Conservation (phyloP, 2,113 vertebrate genomes). For the Caloenas nicobarica region DNA sequence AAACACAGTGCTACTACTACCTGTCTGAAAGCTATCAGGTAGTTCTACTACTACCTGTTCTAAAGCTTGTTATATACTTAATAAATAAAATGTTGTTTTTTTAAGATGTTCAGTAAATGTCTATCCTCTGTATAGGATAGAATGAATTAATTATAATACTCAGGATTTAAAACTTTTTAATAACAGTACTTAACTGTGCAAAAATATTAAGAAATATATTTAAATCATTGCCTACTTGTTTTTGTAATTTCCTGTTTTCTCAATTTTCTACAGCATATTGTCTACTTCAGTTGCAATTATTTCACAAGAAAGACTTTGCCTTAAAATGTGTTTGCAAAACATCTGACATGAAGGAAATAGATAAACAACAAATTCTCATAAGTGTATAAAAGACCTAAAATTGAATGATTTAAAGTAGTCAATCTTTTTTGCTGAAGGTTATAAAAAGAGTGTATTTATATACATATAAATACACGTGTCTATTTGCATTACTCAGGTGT, state of each 20-base stretch:
- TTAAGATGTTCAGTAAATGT: background rate
- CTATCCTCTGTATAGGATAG: background rate
- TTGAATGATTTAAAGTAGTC: background rate
- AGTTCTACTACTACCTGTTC: background rate
- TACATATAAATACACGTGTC: background rate
- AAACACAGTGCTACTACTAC: background rate
- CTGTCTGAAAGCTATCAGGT: background rate
- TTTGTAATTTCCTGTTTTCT: background rate
- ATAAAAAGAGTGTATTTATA: background rate
- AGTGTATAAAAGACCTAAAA: background rate
- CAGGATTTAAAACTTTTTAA: background rate
- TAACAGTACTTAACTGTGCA: background rate
- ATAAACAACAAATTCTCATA: background rate
- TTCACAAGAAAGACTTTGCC: background rate
- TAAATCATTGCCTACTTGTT: background rate
- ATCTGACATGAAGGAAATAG: background rate
- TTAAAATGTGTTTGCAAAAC: background rate
- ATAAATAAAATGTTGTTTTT: background rate
- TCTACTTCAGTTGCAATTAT: background rate
- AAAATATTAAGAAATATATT: background rate
- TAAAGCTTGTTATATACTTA: background rate
- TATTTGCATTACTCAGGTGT: background rate
- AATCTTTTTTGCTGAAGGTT: background rate
- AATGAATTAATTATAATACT: background rate
- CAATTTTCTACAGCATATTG: background rate